These are phyloP conservation scores for Pantherophis vulpinus DNA, from an alignment of 2,797 vertebrate species.

Conservation along the genomic window DNA sequence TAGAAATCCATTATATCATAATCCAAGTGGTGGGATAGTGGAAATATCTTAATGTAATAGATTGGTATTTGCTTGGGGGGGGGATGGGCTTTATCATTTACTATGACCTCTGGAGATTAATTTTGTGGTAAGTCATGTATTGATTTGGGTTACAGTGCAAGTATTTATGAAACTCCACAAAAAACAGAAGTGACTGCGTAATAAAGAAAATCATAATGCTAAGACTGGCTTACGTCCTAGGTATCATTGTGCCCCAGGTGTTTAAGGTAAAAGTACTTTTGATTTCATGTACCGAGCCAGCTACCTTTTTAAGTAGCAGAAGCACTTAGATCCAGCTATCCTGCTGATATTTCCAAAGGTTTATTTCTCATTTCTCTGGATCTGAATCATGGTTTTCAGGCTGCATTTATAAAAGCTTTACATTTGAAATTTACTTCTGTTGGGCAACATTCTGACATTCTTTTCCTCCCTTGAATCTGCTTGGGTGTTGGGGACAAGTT, in stretches of 20 bases:
- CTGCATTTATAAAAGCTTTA: background rate
- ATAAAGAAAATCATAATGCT: background rate
- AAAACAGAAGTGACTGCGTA: background rate
- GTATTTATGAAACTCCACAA: background rate
- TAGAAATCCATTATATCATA: constrained; percentile 36
- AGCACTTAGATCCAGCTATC: background rate
- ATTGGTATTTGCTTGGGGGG: background rate
- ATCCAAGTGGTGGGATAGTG: constrained; percentile 20
- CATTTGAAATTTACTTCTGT: background rate
- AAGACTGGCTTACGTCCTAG: background rate
- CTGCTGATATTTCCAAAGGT: background rate
- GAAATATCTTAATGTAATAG: constrained; percentile 41
- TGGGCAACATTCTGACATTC: background rate
- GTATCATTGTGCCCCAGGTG: background rate
- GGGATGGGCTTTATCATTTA: background rate
- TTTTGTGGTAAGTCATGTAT: background rate
- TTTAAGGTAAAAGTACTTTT: background rate
- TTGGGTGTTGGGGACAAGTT: background rate
- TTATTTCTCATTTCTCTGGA: background rate
- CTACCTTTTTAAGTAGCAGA: background rate
- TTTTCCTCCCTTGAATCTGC: background rate
- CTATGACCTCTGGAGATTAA: background rate
- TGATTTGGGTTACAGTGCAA: background rate
- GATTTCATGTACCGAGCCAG: background rate
- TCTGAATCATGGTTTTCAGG: background rate